These are phyloP conservation scores for Rhopilema esculentum DNA, from an alignment of 30 jellyfish, hydroid and myxozoan genomes.

Conservation along the genomic window DNA sequence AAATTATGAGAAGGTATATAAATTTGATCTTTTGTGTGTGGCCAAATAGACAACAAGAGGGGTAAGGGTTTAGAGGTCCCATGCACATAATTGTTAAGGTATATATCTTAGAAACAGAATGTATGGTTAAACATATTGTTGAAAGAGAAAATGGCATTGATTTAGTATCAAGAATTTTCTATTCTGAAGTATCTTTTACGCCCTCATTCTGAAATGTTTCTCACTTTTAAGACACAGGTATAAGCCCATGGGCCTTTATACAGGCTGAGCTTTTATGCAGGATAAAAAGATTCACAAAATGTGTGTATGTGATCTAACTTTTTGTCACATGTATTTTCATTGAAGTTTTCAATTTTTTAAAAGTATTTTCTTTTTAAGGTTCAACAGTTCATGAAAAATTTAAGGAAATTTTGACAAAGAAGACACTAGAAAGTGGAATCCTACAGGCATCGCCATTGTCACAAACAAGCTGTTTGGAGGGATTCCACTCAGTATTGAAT, in stretches of 20 bases:
- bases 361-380: conserved; percentile 4
- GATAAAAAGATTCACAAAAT: not conserved
- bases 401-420: conserved; percentile 16
- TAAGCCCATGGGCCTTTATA: conserved; percentile 8
- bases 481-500: conserved; percentile 48
- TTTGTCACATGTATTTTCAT: not conserved
- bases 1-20: not conserved
- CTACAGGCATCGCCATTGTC: conserved; percentile 37
- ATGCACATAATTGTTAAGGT: not conserved
- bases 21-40: not conserved
- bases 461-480: conserved; percentile 62
- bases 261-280: conserved; percentile 3
- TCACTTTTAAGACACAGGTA: not conserved
- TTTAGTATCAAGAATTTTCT: not conserved
- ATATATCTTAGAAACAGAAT: not conserved
- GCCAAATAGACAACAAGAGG: not conserved
- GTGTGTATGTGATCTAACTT: not conserved
- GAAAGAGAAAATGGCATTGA: not conserved
- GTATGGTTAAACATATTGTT: not conserved
- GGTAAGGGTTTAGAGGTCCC: not conserved
- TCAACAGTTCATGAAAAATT: conserved; percentile 37
- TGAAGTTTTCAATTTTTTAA: not conserved
- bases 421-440: conserved; percentile 19
- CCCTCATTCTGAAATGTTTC: not conserved
- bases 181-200: not conserved